phyloP scores from a whole-genome alignment of 2,113 vertebrate genomes.

The Willisornis vidua region DNA sequence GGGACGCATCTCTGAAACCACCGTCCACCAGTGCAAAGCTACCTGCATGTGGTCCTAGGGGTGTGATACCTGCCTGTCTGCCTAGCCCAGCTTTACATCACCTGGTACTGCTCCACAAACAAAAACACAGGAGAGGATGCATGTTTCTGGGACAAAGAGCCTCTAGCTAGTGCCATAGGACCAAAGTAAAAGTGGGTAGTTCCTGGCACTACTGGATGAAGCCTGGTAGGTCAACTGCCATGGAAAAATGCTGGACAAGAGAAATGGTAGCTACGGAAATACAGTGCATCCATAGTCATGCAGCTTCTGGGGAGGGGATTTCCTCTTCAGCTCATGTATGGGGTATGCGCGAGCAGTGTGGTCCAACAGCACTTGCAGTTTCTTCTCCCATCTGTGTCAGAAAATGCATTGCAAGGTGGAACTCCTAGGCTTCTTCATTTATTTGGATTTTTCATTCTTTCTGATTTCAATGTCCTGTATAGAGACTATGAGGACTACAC shows the following conservation, averaged over 20 bases:
- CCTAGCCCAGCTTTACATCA: fast-evolving
- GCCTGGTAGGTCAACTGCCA: slow-evolving; percentile 35
- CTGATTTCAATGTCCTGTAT: background rate
- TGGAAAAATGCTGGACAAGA: slow-evolving; percentile 51
- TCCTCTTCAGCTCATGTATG: background rate
- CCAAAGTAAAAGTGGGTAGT: background rate
- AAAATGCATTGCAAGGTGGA: background rate
- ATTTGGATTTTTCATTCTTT: background rate
- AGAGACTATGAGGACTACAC: background rate
- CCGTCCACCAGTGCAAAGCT: background rate
- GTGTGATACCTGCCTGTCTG: background rate
- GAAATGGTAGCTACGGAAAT: background rate
- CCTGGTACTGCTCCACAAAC: background rate
- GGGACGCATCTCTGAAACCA: background rate
- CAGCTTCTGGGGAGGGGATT: background rate
- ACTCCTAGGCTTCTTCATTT: background rate
- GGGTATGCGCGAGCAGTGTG: background rate
- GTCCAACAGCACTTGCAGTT: fast-evolving
- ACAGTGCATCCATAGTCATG: slow-evolving; percentile 30
- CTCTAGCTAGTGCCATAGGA: background rate
- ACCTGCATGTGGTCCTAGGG: background rate
- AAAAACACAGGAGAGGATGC: background rate
- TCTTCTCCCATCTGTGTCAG: background rate
- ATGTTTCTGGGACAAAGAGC: background rate
- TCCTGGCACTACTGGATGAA: background rate